Evolutionary conservation across 2,113 vertebrate species (phyloP), one percentile per base, ranked within the genome.

Genomic region (Oenanthe melanoleuca): DNA sequence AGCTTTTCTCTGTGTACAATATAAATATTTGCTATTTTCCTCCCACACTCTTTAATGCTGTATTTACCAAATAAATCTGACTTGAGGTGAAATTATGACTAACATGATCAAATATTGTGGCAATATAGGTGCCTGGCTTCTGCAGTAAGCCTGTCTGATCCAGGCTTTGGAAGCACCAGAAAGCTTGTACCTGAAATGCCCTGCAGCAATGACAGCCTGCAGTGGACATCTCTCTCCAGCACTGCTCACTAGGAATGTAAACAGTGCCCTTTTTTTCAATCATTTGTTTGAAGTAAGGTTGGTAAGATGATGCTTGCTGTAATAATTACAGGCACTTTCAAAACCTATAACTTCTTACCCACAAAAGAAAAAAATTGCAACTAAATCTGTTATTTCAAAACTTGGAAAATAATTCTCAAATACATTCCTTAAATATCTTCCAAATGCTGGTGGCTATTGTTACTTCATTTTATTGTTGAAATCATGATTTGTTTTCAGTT

Each of bases 41-140:
- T 84, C 49, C 69, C 73, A 47, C 40, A 49, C 37, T 63, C 80
- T 84, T 81, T 86, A 91, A 73, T 93, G n/a, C 73, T 86, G 24
- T 92, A 31, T 94, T 95, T 93, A 91, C 61, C 61, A 95, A 94
- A 91, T 47, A 63, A 44, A 86, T 65, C 50, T 79, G 22, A 56
- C 56, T 81, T 73, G 69, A 25, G 28, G 29, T 88, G 72, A 80
- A 72, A 71, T 86, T 64, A 38, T 93, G 83, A 47, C 72, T 88
- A 67, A 53, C 38, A 20, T 5, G 38, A 49, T 63, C 29, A 74
- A 88, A 37, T 71, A 80, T 52, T 63, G 52, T 5, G 14, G 82
- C 47, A 59, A 60, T 63, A 24, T 52, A 64, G 88, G 75, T 90
- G 64, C 60, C 57, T 52, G 75, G 50, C 52, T 88, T 45, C 6